A percentile compares a stretch with the other conserved stretches of the same genome.
These are phyloP conservation scores for Homarus gammarus DNA, from an alignment of 2,888 invertebrate genomes.

Conservation along the genomic window DNA sequence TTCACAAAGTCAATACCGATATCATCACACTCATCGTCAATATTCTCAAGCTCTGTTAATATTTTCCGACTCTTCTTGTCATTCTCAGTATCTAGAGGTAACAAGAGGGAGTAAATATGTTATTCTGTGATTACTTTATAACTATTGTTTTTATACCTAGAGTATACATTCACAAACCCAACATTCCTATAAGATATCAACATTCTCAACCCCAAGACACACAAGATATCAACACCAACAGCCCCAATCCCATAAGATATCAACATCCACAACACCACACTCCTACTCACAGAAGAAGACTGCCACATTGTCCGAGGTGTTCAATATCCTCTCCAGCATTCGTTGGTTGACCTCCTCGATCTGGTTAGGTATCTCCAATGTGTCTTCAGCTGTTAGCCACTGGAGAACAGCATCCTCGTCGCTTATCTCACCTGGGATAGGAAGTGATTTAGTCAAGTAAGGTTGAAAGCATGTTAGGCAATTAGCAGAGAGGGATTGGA, in stretches of 20 bases:
- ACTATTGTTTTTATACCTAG: no score
- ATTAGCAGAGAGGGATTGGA: background rate
- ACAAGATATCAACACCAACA: no score
- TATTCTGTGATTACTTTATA: no score
- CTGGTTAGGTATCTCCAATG: conserved; percentile 85
- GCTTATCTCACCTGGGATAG: conserved; percentile 86
- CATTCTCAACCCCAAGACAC: no score
- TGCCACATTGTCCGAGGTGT: conserved; percentile 91
- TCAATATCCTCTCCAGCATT: conserved; percentile 92
- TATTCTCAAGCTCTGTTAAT: conserved; percentile 91
- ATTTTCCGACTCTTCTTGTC: conserved; percentile 91
- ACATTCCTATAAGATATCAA: no score
- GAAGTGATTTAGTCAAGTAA: background rate
- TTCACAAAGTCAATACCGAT: conserved; percentile 95
- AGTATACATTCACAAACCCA: no score
- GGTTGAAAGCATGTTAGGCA: background rate
- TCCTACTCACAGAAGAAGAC: conserved; percentile 96
- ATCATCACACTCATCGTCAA: conserved; percentile 95
- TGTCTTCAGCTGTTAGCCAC: conserved; percentile 94
- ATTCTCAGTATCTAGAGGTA: conserved; percentile 88
- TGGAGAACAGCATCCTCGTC: conserved; percentile 94
- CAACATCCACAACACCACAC: no score
- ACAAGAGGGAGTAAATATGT: no score
- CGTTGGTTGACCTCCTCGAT: conserved; percentile 94
- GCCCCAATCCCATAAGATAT: no score